A percentile compares a stretch with the other conserved stretches of the same genome.
phyloP scores from a whole-genome alignment of 1,140 invertebrate genomes.

The Pristionchus pacificus region DNA sequence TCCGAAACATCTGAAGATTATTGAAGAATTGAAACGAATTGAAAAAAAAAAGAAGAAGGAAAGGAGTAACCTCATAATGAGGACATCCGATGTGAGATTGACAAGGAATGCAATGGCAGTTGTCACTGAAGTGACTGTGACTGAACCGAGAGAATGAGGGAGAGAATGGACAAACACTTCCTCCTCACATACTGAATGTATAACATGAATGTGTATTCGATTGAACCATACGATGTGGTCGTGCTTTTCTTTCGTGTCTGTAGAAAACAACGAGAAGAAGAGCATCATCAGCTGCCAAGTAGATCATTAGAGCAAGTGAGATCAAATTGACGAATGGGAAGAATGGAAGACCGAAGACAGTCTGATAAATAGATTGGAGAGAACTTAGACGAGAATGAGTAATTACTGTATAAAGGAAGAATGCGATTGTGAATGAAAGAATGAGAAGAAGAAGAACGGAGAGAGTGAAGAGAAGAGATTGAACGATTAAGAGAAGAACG shows the following conservation, averaged over 20 bases:
- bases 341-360: not conserved
- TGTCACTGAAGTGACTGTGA: not conserved
- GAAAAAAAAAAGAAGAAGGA: not conserved
- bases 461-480: not conserved
- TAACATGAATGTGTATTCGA: not conserved
- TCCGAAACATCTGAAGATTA: not conserved
- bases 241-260: not conserved
- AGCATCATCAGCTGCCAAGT: not conserved
- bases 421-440: not conserved
- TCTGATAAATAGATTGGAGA: not conserved
- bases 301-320: not conserved
- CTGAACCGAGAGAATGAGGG: not conserved
- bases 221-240: not conserved
- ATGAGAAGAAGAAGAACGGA: not conserved
- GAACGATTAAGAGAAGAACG: not conserved
- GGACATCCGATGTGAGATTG: not conserved
- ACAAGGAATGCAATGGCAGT: not conserved
- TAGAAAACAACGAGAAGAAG: not conserved
- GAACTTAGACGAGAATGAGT: not conserved
- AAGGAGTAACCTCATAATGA: not conserved
- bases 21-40: too few relatives aligned
- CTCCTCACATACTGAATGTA: not conserved
- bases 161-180: not conserved
- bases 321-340: not conserved
- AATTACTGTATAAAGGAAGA: not conserved